Base-by-base conservation (phyloP, 2,888 invertebrate species). In the Pyrrhia umbra region DNA sequence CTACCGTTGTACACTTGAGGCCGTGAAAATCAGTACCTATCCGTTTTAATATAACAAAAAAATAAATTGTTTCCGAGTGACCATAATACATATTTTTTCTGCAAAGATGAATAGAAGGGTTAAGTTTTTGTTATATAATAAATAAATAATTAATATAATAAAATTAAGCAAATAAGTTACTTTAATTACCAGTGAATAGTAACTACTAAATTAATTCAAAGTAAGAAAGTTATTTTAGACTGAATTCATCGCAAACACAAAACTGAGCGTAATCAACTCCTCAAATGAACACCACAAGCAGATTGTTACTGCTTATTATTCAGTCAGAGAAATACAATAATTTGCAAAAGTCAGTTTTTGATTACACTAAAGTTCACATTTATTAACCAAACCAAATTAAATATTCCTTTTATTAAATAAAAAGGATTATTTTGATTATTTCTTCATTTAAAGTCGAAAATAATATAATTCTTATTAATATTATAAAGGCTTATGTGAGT, bases 1-100 rank as follows among this genome's bases (percentile, higher is more conserved):
- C 27, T 15, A 45, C 34, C n/a, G 39, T 49, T n/a, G 71, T 69
- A 69, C 69, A 69, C 62, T 69, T 37, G 34, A 54, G 45, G 54
- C 49, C 70, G 27, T 2, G 6, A 9, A 23, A 69, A 75, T 6
- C 39, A 39, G 21, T 6, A 15, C 34, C 34, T n/a, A 4, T 34
- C 4, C n/a, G 3, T n/a, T 34, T 34, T n/a, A n/a, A n/a, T 3
- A n/a, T n/a, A n/a, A n/a, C n/a, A n/a, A n/a, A n/a, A n/a, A n/a
- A n/a, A n/a, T n/a, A n/a, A n/a, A n/a, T n/a, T n/a, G n/a, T n/a
- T n/a, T n/a, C n/a, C n/a, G n/a, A n/a, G n/a, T n/a, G n/a, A n/a
- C n/a, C n/a, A n/a, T n/a, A n/a, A n/a, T n/a, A n/a, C n/a, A n/a
- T n/a, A n/a, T n/a, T n/a, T n/a, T n/a, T n/a, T n/a, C n/a, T n/a